Evolutionary conservation across 2,113 vertebrate genomes (phyloP), one percentile per base, ranked within the genome.

Genomic region (Columba livia): DNA sequence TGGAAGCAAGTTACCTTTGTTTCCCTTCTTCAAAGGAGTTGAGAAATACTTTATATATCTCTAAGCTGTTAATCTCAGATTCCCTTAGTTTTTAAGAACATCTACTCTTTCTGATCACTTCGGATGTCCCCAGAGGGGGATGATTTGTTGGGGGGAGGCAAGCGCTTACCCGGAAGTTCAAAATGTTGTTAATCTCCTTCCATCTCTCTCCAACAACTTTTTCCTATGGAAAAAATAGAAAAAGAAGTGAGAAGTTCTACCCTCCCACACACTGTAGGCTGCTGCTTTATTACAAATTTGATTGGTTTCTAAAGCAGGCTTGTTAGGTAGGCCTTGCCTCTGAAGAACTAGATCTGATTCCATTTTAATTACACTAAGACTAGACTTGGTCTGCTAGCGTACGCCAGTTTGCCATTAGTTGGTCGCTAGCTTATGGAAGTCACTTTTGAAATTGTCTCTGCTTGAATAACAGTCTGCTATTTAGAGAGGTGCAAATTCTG

Each of bases 221-320:
- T 58, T 53, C 29, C 48, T 47, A 19, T 6, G 11, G 21, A 48
- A 75, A 47, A 36, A 21, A 44, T 3, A 32, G 38, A 79, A 7
- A 10, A 11, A 4, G 18, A 11, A 4, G 34, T 32, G 36, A 57
- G 25, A n/a, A 1, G 1, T 25, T 42, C 12, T 18, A 64, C 6
- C 19, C 42, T 78, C n/a, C 44, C 32, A 66, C 50, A 57, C 20
- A 19, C 11, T 11, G n/a, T 7, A 67, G 9, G 24, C 48, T 78
- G 57, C 24, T 67, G 74, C 42, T 57, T 66, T 62, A 13, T 75
- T 42, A 53, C 19, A 48, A 18, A 29, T 24, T 32, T 61, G 12
- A 31, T 16, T 50, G 21, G 51, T 64, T 78, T 64, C 56, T 65
- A 60, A 40, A 62, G 64, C 51, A 36, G 40, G 36, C 32, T 42